These are phyloP conservation scores for Alosa alosa DNA, from an alignment of 2,113 vertebrate species.

Conservation along the genomic window DNA sequence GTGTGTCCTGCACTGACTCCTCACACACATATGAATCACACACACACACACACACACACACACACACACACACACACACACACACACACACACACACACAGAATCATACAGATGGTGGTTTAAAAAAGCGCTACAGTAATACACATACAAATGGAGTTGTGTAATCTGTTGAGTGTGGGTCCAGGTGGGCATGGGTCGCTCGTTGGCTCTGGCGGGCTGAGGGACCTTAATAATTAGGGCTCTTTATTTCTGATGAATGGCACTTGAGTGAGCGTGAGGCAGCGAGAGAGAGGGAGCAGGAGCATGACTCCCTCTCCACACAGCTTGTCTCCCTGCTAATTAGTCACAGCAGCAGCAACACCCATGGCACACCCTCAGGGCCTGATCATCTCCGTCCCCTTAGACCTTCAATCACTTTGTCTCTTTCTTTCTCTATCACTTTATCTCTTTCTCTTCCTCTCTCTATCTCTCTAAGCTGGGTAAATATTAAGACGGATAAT, in stretches of 20 bases:
- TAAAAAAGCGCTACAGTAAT: not conserved
- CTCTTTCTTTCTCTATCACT: not conserved
- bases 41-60: constrained; percentile 27
- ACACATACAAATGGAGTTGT: not conserved
- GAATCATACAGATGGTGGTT: constrained; percentile 32
- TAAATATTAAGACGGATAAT: too few species aligned
- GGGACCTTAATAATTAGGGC: constrained; percentile 31
- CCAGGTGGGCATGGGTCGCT: not conserved
- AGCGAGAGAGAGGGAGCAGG: constrained; percentile 29
- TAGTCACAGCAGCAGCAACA: constrained; percentile 59
- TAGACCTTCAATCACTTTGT: constrained; percentile 32
- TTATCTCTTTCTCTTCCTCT: not conserved
- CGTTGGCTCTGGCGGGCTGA: not conserved
- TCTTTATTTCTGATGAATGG: constrained; percentile 63
- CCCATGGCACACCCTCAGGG: constrained; percentile 35
- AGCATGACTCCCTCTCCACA: constrained; percentile 55
- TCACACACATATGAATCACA: not conserved
- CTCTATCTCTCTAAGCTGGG: not conserved
- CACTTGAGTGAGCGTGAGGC: constrained; percentile 36
- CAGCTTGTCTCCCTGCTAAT: constrained; percentile 57
- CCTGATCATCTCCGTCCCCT: not conserved
- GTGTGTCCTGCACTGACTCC: constrained; percentile 2
- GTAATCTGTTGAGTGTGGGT: constrained; percentile 29
- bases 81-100: not conserved
- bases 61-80: constrained; percentile 19